A percentile compares a stretch with the other conserved stretches of the same genome.
Conservation (phyloP, 1,140 invertebrate species). For the Temnothorax curvispinosus region DNA sequence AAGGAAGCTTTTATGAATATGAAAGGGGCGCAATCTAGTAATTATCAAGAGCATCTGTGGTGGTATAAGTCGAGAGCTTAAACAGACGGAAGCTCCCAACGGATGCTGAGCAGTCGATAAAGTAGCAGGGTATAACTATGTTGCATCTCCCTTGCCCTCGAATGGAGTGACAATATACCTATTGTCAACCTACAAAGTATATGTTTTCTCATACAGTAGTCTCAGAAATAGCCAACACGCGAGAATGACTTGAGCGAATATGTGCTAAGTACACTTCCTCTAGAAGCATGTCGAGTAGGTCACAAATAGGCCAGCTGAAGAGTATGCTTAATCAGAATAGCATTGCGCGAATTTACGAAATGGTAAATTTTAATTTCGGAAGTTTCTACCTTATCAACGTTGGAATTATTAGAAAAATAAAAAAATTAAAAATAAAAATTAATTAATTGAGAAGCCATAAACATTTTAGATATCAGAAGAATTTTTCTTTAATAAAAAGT, state of each 20-base stretch:
- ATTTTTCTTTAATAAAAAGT: neutral
- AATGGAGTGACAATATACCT: neutral
- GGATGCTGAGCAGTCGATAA: constrained; percentile 69
- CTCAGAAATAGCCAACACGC: neutral
- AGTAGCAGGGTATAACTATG: constrained; percentile 40
- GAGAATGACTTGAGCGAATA: neutral
- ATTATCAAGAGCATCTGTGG: neutral
- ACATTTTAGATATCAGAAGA: neutral
- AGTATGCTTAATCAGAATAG: neutral
- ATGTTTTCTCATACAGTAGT: neutral
- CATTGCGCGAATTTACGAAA: neutral
- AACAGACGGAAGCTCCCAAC: constrained; percentile 5
- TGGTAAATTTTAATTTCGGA: neutral
- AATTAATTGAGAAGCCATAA: neutral
- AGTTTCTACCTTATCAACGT: constrained; percentile 57
- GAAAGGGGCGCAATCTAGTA: constrained; percentile 60
- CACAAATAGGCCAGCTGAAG: constrained; percentile 8
- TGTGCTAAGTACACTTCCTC: neutral
- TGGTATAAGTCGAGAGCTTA: constrained; percentile 29
- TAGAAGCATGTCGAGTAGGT: neutral
- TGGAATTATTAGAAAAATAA: neutral
- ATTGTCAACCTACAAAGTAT: constrained; percentile 57
- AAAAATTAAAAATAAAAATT: too few relatives aligned
- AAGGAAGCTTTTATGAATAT: neutral
- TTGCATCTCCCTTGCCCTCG: neutral